Conservation (phyloP, 2,888 invertebrate genomes). For the Hermaeophaga mercurialis region DNA sequence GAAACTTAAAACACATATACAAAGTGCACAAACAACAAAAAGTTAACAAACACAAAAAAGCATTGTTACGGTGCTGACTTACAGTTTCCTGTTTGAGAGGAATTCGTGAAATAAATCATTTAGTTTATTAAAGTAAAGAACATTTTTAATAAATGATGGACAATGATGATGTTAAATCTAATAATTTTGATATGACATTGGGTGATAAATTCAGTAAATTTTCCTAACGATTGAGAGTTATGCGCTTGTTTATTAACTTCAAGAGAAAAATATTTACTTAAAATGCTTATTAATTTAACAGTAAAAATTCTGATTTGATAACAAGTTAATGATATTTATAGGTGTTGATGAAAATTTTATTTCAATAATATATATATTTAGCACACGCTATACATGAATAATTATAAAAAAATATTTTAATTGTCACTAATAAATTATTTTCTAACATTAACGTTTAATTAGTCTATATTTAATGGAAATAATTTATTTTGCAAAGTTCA, state of each 20-base stretch:
- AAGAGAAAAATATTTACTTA: too few relatives aligned
- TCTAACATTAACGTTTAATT: too few relatives aligned
- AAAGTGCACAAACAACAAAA: constrained; percentile 37
- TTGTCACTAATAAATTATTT: too few relatives aligned
- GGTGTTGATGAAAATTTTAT: constrained; percentile 6
- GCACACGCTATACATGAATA: not conserved
- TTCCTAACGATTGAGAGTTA: too few relatives aligned
- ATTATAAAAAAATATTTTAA: too few relatives aligned
- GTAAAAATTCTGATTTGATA: too few relatives aligned
- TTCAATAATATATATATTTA: constrained; percentile 1
- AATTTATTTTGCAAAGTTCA: too few relatives aligned
- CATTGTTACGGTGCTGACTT: constrained; percentile 59
- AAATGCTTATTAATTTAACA: too few relatives aligned
- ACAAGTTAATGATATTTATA: not conserved
- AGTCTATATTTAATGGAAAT: too few relatives aligned
- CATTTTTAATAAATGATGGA: not conserved
- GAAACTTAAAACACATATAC: constrained; percentile 31
- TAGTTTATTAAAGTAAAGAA: constrained; percentile 12
- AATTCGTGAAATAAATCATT: constrained; percentile 56
- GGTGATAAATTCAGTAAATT: too few relatives aligned
- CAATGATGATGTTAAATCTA: not conserved
- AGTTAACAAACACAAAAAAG: constrained; percentile 38
- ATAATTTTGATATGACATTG: too few relatives aligned
- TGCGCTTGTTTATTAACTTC: too few relatives aligned
- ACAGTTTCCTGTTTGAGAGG: constrained; percentile 77